Evolutionary conservation across 2,888 invertebrate genomes (phyloP).

Genomic region (Cylindroiulus punctatus): DNA sequence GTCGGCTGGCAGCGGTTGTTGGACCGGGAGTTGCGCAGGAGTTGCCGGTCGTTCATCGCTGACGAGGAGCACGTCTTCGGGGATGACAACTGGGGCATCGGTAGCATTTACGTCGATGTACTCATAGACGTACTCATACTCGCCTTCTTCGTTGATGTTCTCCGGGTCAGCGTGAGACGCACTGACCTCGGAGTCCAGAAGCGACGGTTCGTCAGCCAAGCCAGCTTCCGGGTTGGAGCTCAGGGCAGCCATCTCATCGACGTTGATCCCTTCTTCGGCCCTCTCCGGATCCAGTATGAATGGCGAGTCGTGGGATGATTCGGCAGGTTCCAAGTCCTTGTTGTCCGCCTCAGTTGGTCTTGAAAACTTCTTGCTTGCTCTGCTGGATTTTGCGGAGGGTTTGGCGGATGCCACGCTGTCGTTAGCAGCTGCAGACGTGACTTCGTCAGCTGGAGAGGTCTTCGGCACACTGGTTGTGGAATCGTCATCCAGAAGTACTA

Average conservation of each 20-base stretch:
- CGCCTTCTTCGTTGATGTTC: conserved; percentile 50
- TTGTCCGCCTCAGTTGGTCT: not conserved
- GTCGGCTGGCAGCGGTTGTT: not conserved
- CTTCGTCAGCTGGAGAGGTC: not conserved
- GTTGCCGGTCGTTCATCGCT: not conserved
- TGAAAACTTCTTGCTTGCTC: not conserved
- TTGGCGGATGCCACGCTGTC: not conserved
- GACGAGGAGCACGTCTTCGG: conserved; percentile 49
- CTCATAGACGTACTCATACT: conserved; percentile 58
- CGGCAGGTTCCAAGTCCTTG: conserved; percentile 57
- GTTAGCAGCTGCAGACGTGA: not conserved
- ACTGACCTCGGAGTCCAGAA: not conserved
- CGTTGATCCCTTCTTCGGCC: conserved; percentile 1
- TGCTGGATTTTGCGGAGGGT: not conserved
- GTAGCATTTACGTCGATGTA: conserved; percentile 56
- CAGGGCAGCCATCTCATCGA: not conserved
- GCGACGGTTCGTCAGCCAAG: not conserved
- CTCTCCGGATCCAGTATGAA: conserved; percentile 46
- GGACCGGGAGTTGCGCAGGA: not conserved
- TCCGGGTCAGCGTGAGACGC: conserved; percentile 46
- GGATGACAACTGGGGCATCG: conserved; percentile 52
- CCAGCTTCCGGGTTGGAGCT: not conserved
- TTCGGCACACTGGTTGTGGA: not conserved
- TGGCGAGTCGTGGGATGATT: conserved; percentile 55
- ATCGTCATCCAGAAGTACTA: not conserved